These are phyloP conservation scores for Amazona vittata DNA, from an alignment of 2,113 vertebrate species.

Conservation along the genomic window DNA sequence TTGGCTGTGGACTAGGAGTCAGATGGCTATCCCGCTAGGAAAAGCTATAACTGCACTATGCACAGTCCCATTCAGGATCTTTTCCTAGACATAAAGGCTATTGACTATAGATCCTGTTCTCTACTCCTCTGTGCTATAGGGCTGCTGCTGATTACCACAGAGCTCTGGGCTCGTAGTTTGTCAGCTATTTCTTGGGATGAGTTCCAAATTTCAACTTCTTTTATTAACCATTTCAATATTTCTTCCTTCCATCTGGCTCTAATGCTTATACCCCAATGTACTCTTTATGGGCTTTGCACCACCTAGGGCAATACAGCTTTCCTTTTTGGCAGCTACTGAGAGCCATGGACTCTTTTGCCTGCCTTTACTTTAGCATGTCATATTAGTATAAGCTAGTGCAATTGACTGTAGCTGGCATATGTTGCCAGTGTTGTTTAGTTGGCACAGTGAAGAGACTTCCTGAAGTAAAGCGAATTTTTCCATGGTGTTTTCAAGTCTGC, in stretches of 20 bases:
- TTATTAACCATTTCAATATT: conserved; percentile 38
- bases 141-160: background rate
- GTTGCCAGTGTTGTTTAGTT: conserved; percentile 43
- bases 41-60: conserved; percentile 44
- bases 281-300: background rate
- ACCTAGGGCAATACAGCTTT: conserved; percentile 38
- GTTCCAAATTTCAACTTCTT: conserved; percentile 11
- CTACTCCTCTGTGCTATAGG: background rate
- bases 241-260: background rate
- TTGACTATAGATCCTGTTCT: conserved; percentile 9
- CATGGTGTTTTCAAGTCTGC: conserved; percentile 45
- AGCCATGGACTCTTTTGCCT: background rate
- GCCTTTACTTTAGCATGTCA: conserved; percentile 39
- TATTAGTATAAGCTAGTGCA: conserved; percentile 58
- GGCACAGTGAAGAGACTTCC: conserved; percentile 54
- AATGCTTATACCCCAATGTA: background rate
- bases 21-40: conserved; percentile 64
- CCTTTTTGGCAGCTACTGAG: conserved; percentile 26
- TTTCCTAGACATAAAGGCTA: conserved; percentile 1
- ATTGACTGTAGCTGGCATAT: conserved; percentile 65
- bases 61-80: background rate
- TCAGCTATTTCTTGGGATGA: background rate
- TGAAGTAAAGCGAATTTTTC: conserved; percentile 55
- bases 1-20: background rate
- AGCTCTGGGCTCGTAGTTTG: background rate